phyloP scores from a whole-genome alignment of 2,797 vertebrate genomes.

The Oceanodroma leucorhoa region DNA sequence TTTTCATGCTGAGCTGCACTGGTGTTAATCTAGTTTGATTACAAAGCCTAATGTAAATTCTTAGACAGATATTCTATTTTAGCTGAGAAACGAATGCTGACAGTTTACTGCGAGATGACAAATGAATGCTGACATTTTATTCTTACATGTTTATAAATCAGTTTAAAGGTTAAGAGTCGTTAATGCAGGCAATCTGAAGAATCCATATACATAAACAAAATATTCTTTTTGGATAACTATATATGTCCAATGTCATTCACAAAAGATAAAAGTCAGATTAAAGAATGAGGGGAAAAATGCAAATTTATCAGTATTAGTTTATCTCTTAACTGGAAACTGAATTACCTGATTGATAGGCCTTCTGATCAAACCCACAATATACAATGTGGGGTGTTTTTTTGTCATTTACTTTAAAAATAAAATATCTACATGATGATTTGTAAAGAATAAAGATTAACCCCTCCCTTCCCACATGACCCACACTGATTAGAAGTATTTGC shows the following conservation, averaged over 20 bases:
- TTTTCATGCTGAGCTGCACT: slow-evolving; percentile 58
- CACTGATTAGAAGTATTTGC: not conserved
- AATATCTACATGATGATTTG: not conserved
- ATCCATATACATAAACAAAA: slow-evolving; percentile 67
- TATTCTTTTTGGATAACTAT: slow-evolving; percentile 67
- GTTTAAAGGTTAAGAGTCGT: slow-evolving; percentile 69
- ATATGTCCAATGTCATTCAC: slow-evolving; percentile 40
- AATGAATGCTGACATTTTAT: slow-evolving; percentile 74
- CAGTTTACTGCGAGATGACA: slow-evolving; percentile 68
- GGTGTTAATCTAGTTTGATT: slow-evolving; percentile 68
- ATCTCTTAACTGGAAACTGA: slow-evolving; percentile 40
- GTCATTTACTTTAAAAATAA: slow-evolving; percentile 31
- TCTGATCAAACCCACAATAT: slow-evolving; percentile 5
- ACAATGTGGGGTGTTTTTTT: not conserved
- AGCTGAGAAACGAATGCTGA: slow-evolving; percentile 71
- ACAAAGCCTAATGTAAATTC: slow-evolving; percentile 64
- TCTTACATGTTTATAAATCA: slow-evolving; percentile 73
- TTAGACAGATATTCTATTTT: slow-evolving; percentile 67
- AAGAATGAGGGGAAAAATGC: slow-evolving; percentile 2
- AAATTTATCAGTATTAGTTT: slow-evolving; percentile 56
- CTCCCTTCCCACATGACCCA: not conserved
- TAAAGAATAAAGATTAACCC: slow-evolving; percentile 13
- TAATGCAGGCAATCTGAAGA: slow-evolving; percentile 57
- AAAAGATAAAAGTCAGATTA: slow-evolving; percentile 63
- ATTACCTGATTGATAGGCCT: slow-evolving; percentile 45